phyloP scores from a whole-genome alignment of 2,113 vertebrate genomes.

The Cariama cristata region DNA sequence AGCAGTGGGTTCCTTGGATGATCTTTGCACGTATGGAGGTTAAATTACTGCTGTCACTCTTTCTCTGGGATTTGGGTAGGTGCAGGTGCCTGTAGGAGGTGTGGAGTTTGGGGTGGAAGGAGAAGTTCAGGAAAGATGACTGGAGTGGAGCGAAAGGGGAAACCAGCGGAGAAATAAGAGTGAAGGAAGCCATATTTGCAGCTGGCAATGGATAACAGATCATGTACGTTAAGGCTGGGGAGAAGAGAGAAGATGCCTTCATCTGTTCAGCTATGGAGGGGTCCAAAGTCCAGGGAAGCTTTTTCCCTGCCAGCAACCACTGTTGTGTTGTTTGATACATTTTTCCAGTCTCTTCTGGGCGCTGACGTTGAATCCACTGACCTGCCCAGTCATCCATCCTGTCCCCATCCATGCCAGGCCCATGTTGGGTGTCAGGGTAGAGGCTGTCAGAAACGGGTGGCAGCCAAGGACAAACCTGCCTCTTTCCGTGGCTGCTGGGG shows the following conservation, averaged over 20 bases:
- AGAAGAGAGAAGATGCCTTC: not conserved
- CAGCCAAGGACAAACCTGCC: not conserved
- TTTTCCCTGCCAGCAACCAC: not conserved
- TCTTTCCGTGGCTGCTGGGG: not conserved
- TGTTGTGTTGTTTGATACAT: not conserved
- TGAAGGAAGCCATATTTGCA: not conserved
- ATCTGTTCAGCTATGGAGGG: not conserved
- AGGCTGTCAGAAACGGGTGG: too few species aligned
- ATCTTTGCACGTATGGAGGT: not conserved
- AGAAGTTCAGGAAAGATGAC: not conserved
- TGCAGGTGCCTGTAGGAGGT: not conserved
- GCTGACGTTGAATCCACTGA: not conserved
- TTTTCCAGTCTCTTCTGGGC: not conserved
- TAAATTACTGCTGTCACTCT: fast-evolving
- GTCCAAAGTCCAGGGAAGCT: not conserved
- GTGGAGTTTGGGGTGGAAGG: not conserved
- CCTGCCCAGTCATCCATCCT: not conserved
- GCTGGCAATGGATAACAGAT: not conserved
- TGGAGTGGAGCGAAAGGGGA: not conserved
- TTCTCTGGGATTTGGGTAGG: not conserved
- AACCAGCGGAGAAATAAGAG: not conserved
- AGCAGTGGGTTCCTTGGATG: not conserved
- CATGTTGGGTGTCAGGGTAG: too few species aligned
- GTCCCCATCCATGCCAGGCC: not conserved
- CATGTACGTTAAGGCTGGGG: not conserved